A percentile compares a stretch with the other conserved stretches of the same genome.
These are phyloP conservation scores for Chionis minor DNA, from an alignment of 2,113 vertebrate genomes.

Conservation along the genomic window DNA sequence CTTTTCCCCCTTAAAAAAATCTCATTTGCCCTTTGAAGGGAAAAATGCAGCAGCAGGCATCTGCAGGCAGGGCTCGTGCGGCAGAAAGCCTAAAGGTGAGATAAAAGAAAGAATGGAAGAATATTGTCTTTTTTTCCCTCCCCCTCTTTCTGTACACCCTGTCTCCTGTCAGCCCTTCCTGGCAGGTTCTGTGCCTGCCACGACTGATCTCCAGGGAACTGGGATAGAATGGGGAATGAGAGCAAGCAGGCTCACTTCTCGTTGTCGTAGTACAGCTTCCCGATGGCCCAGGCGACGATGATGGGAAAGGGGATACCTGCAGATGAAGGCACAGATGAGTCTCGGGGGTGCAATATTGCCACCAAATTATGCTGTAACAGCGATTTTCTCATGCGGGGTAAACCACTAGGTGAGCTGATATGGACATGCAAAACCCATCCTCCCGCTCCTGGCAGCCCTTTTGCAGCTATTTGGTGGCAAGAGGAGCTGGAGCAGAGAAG, in stretches of 20 bases:
- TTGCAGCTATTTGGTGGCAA: not conserved
- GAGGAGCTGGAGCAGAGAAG: not conserved
- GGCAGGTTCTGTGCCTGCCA: not conserved
- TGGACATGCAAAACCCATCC: not conserved
- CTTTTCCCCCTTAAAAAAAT: not conserved
- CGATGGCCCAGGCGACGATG: conserved; percentile 90
- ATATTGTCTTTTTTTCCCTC: not conserved
- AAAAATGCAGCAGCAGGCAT: not conserved
- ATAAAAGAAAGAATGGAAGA: not conserved
- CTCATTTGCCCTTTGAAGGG: not conserved
- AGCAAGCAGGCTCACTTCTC: conserved; percentile 85
- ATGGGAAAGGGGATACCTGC: conserved; percentile 93
- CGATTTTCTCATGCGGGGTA: not conserved
- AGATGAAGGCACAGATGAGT: not conserved
- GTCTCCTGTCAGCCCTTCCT: not conserved
- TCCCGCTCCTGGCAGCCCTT: not conserved
- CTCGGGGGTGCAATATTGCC: not conserved
- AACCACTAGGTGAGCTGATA: not conserved
- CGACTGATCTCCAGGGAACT: not conserved
- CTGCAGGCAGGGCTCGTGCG: not conserved
- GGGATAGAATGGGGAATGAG: not conserved
- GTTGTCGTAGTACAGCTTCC: conserved; percentile 93
- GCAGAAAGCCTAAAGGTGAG: not conserved
- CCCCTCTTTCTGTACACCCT: not conserved
- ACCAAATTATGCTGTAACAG: not conserved